Evolutionary conservation across 92 coral and sea anemone genomes (phyloP), one percentile per base, ranked within the genome.

Genomic region (Zoanthus solanderi): DNA sequence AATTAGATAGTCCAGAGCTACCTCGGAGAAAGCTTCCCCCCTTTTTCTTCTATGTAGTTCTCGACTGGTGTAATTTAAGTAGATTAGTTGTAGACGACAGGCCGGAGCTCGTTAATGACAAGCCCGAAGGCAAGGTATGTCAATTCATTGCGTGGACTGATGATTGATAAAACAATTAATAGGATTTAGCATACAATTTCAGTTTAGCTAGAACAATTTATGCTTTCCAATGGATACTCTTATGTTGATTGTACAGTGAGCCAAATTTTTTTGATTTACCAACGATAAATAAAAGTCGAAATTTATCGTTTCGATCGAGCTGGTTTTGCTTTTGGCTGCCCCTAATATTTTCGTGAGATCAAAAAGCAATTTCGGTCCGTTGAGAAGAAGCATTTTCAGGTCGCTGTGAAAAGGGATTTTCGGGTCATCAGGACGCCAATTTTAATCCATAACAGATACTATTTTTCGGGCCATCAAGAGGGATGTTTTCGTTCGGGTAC

Each of bases 1-100:
- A 72, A 72, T 72, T 65, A 72, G 77, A 72, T 72, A 72, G 77
- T 72, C 77, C 12, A 72, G 77, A 72, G 77, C 77, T 72, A 15
- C 12, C 77, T 72, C 77, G 12, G 54, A 72, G 77, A 72, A 72
- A 72, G 14, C 31, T 72, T 72, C 48, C 77, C 23, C 77, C 77
- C 77, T 30, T 72, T 65, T 72, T 72, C 77, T 72, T 15, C 77
- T 72, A 72, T 10, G 77, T 15, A 72, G 14, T 72, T 72, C 77
- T 72, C 48, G 77, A 72, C 77, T 72, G 6, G 77, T 50, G 77
- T 72, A 72, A 72, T 72, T 72, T 72, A 72, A 54, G 77, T 72
- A 72, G 77, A 48, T 72, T 31, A 72, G 0, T 66, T 72, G 23
- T 23, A 72, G 77, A 72, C 77, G 48, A 72, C 77, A 50, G 12